These are phyloP conservation scores for Vespertilio murinus DNA, from an alignment of 2,797 vertebrate species.

Conservation along the genomic window DNA sequence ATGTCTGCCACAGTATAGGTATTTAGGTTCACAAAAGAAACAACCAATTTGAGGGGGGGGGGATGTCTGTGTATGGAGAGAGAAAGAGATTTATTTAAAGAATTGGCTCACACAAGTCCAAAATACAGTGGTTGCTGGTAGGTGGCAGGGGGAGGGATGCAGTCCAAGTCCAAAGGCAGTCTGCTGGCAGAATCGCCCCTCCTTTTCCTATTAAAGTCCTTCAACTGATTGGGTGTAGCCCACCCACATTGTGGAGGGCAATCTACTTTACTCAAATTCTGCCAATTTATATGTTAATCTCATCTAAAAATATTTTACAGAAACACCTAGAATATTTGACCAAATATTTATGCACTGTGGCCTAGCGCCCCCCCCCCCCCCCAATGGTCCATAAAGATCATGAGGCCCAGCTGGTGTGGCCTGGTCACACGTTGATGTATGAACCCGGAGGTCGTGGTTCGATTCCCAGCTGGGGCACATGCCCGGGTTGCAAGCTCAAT, in stretches of 20 bases:
- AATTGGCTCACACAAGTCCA: background rate
- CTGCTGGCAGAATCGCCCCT: background rate
- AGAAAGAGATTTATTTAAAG: background rate
- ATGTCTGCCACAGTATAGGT: background rate
- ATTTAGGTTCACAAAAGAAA: background rate
- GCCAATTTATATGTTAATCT: background rate
- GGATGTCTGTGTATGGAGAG: background rate
- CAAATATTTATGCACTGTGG: too few relatives aligned
- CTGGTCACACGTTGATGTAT: background rate
- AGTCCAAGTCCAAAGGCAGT: background rate
- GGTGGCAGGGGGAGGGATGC: background rate
- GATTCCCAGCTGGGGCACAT: background rate
- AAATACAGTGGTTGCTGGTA: background rate
- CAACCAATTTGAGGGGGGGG: rapidly evolving
- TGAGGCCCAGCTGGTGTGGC: too few relatives aligned
- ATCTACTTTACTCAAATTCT: background rate
- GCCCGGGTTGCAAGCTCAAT: background rate
- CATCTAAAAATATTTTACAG: too few relatives aligned
- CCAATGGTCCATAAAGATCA: too few relatives aligned
- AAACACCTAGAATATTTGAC: too few relatives aligned
- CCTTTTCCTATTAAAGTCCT: background rate
- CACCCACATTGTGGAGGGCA: background rate
- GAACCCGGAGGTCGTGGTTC: background rate
- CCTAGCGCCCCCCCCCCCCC: too few relatives aligned
- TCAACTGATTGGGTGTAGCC: background rate